Conservation (phyloP, 30 jellyfish, hydroid and myxozoan species). For the Aurelia coerulea region DNA sequence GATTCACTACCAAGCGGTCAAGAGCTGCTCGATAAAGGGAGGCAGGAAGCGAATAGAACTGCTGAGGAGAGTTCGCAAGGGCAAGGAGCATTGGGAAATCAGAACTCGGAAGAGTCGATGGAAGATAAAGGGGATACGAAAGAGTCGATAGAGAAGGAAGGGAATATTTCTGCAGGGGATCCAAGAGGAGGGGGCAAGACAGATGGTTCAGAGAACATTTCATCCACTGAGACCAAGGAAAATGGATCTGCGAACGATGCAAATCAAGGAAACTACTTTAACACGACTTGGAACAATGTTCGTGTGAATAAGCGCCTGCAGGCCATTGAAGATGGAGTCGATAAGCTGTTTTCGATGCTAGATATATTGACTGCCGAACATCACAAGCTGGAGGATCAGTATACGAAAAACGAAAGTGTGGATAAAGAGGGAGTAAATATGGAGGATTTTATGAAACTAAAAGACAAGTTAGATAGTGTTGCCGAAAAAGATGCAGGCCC, state of each 20-base stretch:
- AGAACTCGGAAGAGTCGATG: neutral
- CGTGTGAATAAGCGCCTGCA: slow-evolving; percentile 67
- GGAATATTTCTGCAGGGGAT: neutral
- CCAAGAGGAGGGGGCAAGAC: no score
- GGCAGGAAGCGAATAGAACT: neutral
- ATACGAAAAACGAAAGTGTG: neutral
- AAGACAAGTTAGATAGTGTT: neutral
- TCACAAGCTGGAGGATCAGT: neutral
- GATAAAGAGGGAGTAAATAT: neutral
- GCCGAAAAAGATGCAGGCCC: neutral
- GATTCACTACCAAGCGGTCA: slow-evolving; percentile 42
- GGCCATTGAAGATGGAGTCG: slow-evolving; percentile 81
- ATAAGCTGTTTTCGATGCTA: slow-evolving; percentile 71
- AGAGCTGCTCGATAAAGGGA: slow-evolving; percentile 8
- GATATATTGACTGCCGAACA: slow-evolving; percentile 62
- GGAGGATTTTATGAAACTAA: slow-evolving; percentile 14
- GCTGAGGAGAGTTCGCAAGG: neutral
- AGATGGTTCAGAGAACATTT: no score
- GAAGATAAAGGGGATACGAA: neutral
- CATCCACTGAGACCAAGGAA: no score
- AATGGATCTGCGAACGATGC: no score
- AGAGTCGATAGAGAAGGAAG: neutral
- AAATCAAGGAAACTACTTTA: slow-evolving; percentile 1
- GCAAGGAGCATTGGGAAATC: neutral
- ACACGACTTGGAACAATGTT: slow-evolving; percentile 61